Conservation (phyloP, 2,113 vertebrate genomes). For the Rhea pennata region DNA sequence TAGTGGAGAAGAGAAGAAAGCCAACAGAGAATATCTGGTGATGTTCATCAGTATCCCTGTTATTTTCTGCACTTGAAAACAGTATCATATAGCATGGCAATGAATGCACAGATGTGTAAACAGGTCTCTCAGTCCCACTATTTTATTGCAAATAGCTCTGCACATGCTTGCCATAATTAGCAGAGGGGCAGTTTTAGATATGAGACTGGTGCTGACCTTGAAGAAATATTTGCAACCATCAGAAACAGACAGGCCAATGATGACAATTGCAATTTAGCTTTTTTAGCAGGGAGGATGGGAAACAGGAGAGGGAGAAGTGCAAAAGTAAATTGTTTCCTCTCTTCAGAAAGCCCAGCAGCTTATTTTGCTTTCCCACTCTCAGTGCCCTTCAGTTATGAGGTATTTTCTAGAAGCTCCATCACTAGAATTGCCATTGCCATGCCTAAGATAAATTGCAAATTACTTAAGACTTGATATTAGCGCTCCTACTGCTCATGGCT, state of each 20-base stretch:
- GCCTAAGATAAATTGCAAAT: background rate
- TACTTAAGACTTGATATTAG: background rate
- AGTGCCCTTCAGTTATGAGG: background rate
- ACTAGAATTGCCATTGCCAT: background rate
- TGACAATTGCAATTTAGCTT: background rate
- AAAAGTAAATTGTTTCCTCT: background rate
- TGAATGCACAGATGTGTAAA: accelerated
- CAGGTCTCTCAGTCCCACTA: background rate
- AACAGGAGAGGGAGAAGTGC: too few species aligned
- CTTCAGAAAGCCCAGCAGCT: background rate
- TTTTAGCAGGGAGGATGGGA: background rate
- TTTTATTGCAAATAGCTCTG: background rate
- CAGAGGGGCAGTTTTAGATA: background rate
- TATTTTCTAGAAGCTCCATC: background rate
- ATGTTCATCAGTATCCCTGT: background rate
- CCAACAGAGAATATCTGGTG: background rate
- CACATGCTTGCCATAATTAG: accelerated
- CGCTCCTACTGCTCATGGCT: background rate
- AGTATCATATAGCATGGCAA: accelerated
- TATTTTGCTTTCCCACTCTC: background rate
- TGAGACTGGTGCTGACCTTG: background rate
- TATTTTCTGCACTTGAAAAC: background rate
- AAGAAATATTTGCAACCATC: background rate
- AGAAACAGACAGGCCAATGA: background rate
- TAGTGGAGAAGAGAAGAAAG: background rate